These are phyloP conservation scores for Gallinago paraguaiae DNA, from an alignment of 2,113 vertebrate species.

Conservation along the genomic window DNA sequence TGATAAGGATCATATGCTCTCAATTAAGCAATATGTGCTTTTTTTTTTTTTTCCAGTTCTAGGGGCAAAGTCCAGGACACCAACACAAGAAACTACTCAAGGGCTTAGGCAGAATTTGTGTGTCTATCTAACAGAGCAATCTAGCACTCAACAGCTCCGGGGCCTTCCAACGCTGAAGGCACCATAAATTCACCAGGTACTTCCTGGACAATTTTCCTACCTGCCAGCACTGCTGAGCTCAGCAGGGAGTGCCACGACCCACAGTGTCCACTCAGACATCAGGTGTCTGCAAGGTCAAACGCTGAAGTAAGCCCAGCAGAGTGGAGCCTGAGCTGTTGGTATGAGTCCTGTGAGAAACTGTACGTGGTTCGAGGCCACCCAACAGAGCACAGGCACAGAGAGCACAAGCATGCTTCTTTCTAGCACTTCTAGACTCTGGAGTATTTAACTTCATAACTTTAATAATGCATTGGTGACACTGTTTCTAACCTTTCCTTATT, in stretches of 20 bases:
- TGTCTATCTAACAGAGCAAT: neutral
- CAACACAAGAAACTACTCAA: neutral
- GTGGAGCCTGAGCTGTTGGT: neutral
- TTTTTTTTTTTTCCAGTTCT: neutral
- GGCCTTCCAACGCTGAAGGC: neutral
- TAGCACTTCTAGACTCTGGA: neutral
- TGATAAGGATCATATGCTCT: neutral
- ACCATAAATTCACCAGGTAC: neutral
- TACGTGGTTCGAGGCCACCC: neutral
- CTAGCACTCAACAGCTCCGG: neutral
- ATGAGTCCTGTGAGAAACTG: neutral
- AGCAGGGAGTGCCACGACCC: neutral
- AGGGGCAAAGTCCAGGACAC: neutral
- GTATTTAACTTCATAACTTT: neutral
- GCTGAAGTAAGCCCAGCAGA: neutral
- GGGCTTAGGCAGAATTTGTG: neutral
- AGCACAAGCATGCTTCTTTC: neutral
- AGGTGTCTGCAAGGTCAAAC: neutral
- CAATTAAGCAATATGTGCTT: neutral
- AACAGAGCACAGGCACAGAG: rapidly evolving
- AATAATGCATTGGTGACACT: neutral
- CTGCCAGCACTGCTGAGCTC: neutral
- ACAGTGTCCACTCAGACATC: neutral
- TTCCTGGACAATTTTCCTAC: neutral
- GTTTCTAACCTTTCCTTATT: neutral